Evolutionary conservation across 2,888 invertebrate genomes (phyloP).

Genomic region (Alcis repandata): DNA sequence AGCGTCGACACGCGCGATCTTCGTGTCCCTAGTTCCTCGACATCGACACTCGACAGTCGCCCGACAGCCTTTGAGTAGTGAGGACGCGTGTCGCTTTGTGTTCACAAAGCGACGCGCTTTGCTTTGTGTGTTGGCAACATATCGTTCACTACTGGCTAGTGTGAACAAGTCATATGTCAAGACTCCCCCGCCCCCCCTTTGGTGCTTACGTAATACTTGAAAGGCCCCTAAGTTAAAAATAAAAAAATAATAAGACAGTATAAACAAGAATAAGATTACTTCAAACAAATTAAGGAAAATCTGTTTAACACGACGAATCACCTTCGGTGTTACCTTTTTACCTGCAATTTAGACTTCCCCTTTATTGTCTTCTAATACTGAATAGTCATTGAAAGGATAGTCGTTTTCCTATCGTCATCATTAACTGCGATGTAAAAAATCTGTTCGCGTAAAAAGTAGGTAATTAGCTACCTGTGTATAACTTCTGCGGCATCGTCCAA

Average conservation of each 20-base stretch:
- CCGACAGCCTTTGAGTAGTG: no score
- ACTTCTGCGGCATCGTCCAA: constrained; percentile 95
- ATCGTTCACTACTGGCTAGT: no score
- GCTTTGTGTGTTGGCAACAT: no score
- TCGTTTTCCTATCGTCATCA: background rate
- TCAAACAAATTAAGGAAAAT: constrained; percentile 3
- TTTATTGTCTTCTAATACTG: background rate
- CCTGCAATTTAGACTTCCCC: background rate
- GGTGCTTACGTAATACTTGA: no score
- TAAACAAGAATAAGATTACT: background rate
- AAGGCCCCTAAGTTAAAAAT: background rate
- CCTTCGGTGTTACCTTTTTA: constrained; percentile 1
- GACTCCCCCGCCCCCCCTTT: no score
- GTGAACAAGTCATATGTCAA: no score
- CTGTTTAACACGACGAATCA: background rate
- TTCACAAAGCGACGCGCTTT: no score
- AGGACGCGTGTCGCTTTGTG: no score
- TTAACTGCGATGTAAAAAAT: background rate
- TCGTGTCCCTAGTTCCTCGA: no score
- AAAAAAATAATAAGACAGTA: background rate
- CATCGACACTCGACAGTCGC: no score
- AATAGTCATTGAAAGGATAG: background rate
- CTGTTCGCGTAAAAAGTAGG: background rate
- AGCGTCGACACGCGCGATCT: no score
- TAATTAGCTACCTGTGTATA: constrained; percentile 88